These are phyloP conservation scores for Drymonia ruficornis DNA, from an alignment of 2,888 invertebrate species.

Conservation along the genomic window DNA sequence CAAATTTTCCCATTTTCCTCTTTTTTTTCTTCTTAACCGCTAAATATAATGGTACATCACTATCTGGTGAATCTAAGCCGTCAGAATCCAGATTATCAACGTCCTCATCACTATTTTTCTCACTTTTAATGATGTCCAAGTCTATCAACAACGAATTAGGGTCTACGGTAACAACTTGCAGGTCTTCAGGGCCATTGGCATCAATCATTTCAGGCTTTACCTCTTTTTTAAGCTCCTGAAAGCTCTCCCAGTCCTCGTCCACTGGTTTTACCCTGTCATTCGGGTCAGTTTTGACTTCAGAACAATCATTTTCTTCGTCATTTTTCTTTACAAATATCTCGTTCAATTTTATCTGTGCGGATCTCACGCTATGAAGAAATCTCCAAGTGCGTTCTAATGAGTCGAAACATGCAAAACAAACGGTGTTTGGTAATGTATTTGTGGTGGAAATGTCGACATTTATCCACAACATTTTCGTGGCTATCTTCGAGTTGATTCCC, in stretches of 20 bases:
- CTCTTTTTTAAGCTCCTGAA: conserved; percentile 57
- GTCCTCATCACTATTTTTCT: conserved; percentile 49
- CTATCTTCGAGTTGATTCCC: conserved; percentile 63
- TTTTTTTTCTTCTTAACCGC: conserved; percentile 53
- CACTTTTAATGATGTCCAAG: conserved; percentile 51
- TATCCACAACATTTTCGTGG: conserved; percentile 73
- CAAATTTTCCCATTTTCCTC: conserved; percentile 44
- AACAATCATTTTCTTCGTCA: conserved; percentile 17
- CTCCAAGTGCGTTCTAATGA: conserved; percentile 72
- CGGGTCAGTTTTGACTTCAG: conserved; percentile 27
- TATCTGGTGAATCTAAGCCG: conserved; percentile 59
- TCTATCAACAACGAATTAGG: conserved; percentile 46
- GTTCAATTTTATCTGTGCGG: conserved; percentile 65
- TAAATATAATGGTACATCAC: conserved; percentile 60
- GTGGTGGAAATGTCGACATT: conserved; percentile 64
- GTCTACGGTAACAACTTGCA: conserved; percentile 45
- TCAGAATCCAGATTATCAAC: conserved; percentile 34
- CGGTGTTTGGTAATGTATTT: conserved; percentile 62
- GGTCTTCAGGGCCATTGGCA: conserved; percentile 23
- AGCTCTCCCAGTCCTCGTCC: conserved; percentile 66
- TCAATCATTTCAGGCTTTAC: conserved; percentile 55
- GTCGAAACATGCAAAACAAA: conserved; percentile 77
- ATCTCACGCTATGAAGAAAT: conserved; percentile 67
- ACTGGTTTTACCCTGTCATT: conserved; percentile 58
- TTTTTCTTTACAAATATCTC: conserved; percentile 48